phyloP scores from a whole-genome alignment of 2,113 vertebrate species.

The Hassar affinis region DNA sequence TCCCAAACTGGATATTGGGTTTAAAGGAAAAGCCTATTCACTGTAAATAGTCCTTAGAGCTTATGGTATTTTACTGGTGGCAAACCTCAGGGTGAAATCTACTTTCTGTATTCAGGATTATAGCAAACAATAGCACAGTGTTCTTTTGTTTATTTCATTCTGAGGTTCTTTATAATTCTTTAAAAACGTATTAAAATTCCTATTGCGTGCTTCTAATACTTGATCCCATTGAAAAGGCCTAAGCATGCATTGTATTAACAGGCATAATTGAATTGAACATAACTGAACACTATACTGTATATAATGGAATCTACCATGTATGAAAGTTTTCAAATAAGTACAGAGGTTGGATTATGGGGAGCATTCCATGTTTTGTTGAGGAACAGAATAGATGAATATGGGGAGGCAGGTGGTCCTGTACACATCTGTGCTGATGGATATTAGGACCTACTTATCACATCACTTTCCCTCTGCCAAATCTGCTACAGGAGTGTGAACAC shows the following conservation, averaged over 20 bases:
- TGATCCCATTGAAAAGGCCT: neutral
- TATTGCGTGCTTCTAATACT: neutral
- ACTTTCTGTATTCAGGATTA: constrained; percentile 45
- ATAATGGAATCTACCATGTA: constrained; percentile 32
- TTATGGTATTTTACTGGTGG: constrained; percentile 6
- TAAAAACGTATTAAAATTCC: neutral
- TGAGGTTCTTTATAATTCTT: neutral
- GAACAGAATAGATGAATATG: constrained; percentile 47
- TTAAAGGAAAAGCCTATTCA: neutral
- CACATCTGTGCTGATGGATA: constrained; percentile 63
- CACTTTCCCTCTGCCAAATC: constrained; percentile 54
- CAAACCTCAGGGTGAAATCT: constrained; percentile 30
- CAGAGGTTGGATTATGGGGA: constrained; percentile 64
- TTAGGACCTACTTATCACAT: constrained; percentile 64
- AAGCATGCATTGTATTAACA: neutral
- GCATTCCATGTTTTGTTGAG: constrained; percentile 63
- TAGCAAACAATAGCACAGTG: neutral
- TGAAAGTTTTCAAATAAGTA: constrained; percentile 42
- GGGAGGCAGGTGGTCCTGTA: constrained; percentile 54
- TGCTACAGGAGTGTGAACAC: constrained; percentile 46
- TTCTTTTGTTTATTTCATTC: constrained; percentile 13
- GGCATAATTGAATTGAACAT: neutral
- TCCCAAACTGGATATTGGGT: neutral
- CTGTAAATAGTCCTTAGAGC: constrained; percentile 42
- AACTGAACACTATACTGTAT: neutral